phyloP scores from a whole-genome alignment of 1,140 invertebrate genomes.

The Gryon sp. region DNA sequence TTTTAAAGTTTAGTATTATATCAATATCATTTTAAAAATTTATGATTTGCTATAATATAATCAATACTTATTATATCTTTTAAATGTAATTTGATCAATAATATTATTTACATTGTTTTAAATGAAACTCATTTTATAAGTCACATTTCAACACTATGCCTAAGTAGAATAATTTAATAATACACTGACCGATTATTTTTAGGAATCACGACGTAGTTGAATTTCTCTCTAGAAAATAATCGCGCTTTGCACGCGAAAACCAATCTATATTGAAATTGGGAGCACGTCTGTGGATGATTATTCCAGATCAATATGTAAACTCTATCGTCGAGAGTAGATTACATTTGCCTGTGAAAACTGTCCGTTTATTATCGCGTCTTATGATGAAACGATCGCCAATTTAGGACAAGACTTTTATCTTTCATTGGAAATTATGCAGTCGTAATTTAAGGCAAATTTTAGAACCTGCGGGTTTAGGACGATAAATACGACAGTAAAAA shows the following conservation, averaged over 20 bases:
- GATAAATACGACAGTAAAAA: conserved; percentile 52
- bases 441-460: conserved; percentile 45
- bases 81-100: no score
- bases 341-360: conserved; percentile 29
- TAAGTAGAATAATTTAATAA: no score
- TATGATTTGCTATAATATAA: no score
- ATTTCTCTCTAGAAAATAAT: conserved; percentile 16
- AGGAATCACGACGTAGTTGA: conserved; percentile 1
- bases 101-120: no score
- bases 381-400: conserved; percentile 21
- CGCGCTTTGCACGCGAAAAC: conserved; percentile 49
- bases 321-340: conserved; percentile 28
- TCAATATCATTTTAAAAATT: no score
- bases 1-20: no score
- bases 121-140: no score
- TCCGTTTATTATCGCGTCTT: conserved; percentile 43
- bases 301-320: conserved; percentile 50
- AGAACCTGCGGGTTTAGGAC: conserved; percentile 37
- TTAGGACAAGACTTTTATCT: conserved; percentile 28
- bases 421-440: conserved; percentile 36
- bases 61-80: no score
- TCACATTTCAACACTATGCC: no score
- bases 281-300: conserved; percentile 35
- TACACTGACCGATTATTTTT: conserved; percentile 13
- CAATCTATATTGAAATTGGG: conserved; percentile 64